phyloP scores from a whole-genome alignment of 2,888 invertebrate species.

The Xanthorhoe designata region DNA sequence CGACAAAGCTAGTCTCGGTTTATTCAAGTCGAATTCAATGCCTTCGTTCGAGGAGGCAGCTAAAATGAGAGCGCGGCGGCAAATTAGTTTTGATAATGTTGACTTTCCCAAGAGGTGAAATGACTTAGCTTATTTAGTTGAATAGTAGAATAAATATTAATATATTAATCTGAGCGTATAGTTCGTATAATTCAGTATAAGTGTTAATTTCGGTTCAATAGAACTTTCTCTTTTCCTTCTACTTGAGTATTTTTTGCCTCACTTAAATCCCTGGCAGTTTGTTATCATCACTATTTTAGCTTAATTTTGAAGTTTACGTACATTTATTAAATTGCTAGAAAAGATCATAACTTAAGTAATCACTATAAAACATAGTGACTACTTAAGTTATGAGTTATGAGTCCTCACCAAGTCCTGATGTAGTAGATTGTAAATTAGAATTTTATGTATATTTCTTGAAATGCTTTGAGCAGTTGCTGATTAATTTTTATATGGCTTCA shows the following conservation, averaged over 20 bases:
- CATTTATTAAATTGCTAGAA: too few relatives aligned
- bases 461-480: too few relatives aligned
- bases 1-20: conserved; percentile 63
- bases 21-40: conserved; percentile 77
- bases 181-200: neutral
- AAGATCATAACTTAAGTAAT: too few relatives aligned
- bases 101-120: conserved; percentile 80
- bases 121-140: conserved; percentile 28
- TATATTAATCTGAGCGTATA: conserved; percentile 14
- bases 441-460: too few relatives aligned
- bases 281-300: neutral
- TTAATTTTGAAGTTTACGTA: neutral
- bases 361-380: too few relatives aligned
- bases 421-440: too few relatives aligned
- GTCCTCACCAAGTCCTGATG: too few relatives aligned
- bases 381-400: too few relatives aligned
- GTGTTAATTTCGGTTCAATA: conserved; percentile 1
- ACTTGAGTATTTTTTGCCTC: neutral
- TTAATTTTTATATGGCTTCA: too few relatives aligned
- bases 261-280: neutral
- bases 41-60: conserved; percentile 77
- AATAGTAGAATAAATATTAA: conserved; percentile 18
- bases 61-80: conserved; percentile 84
- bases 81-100: conserved; percentile 86
- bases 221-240: conserved; percentile 10